These are phyloP conservation scores for Brenthis daphne DNA, from an alignment of 2,888 invertebrate genomes.

Conservation along the genomic window DNA sequence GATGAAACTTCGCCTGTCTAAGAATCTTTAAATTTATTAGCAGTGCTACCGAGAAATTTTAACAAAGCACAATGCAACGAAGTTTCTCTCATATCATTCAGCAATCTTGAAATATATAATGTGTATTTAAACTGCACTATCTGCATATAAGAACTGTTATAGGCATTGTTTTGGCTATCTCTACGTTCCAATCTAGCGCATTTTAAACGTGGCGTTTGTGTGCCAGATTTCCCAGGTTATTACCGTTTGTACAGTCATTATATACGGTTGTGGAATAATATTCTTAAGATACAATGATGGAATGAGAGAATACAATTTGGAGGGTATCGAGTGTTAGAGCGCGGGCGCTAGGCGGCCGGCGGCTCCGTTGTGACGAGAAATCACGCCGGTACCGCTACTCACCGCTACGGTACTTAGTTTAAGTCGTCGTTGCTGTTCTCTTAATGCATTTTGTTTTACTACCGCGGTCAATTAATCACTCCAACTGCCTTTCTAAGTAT, in stretches of 20 bases:
- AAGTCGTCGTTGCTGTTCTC: slow-evolving; percentile 65
- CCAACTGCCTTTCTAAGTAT: slow-evolving; percentile 46
- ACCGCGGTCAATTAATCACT: slow-evolving; percentile 74
- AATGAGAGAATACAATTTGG: slow-evolving; percentile 72
- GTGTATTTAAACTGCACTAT: slow-evolving; percentile 53
- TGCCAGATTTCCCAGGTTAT: slow-evolving; percentile 73
- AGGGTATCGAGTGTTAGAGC: slow-evolving; percentile 48
- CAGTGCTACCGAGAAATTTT: slow-evolving; percentile 59
- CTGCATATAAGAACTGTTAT: slow-evolving; percentile 65
- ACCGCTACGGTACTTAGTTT: slow-evolving; percentile 76
- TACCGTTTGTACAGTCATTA: slow-evolving; percentile 71
- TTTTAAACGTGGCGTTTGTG: slow-evolving; percentile 65
- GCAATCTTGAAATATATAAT: slow-evolving; percentile 51
- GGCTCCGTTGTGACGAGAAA: slow-evolving; percentile 61
- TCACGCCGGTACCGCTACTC: slow-evolving; percentile 73
- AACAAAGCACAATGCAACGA: slow-evolving; percentile 52
- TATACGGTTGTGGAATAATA: slow-evolving; percentile 72
- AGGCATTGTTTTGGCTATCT: slow-evolving; percentile 77
- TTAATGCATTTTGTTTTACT: slow-evolving; percentile 73
- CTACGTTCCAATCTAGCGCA: slow-evolving; percentile 64
- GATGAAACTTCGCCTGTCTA: slow-evolving; percentile 59
- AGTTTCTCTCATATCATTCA: slow-evolving; percentile 46
- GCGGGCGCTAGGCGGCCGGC: slow-evolving; percentile 36
- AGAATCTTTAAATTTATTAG: slow-evolving; percentile 50
- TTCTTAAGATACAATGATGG: slow-evolving; percentile 56